Percentiles rank a stretch among this genome's conserved stretches.
phyloP scores from a whole-genome alignment of 2,797 vertebrate genomes.

The Pipistrellus nathusii region DNA sequence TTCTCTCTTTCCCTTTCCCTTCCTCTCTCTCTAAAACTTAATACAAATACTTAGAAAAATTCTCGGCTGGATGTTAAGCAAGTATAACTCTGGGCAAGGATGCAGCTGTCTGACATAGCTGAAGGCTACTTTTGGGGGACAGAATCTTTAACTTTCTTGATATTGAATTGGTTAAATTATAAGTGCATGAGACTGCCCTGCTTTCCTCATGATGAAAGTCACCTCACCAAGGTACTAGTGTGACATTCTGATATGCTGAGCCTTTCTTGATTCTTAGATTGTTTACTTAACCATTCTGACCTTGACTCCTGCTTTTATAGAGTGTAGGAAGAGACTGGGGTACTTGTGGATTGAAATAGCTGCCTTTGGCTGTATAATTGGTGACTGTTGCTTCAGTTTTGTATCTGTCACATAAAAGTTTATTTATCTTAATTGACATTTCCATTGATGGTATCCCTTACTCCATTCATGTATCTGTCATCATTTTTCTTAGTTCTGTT shows the following conservation, averaged over 20 bases:
- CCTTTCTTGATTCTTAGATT: constrained; percentile 57
- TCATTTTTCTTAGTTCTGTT: not conserved
- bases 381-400: constrained; percentile 62
- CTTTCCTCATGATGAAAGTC: constrained; percentile 43
- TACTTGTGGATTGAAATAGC: not conserved
- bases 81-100: not conserved
- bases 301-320: constrained; percentile 58
- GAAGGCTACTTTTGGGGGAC: not conserved
- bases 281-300: constrained; percentile 62
- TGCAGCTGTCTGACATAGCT: not conserved
- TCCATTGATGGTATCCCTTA: constrained; percentile 34
- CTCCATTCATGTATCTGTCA: not conserved
- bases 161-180: not conserved
- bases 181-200: not conserved
- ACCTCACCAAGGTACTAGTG: constrained; percentile 7
- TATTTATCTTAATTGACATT: constrained; percentile 60
- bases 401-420: constrained; percentile 3
- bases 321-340: not conserved
- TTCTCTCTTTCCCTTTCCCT: not conserved
- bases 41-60: not conserved
- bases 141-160: constrained; percentile 25
- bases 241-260: constrained; percentile 61
- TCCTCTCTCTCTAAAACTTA: not conserved
- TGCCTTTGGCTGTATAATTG: not conserved
- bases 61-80: constrained; percentile 55